Evolutionary conservation across 2,888 invertebrate genomes (phyloP).

Genomic region (Leucania comma): DNA sequence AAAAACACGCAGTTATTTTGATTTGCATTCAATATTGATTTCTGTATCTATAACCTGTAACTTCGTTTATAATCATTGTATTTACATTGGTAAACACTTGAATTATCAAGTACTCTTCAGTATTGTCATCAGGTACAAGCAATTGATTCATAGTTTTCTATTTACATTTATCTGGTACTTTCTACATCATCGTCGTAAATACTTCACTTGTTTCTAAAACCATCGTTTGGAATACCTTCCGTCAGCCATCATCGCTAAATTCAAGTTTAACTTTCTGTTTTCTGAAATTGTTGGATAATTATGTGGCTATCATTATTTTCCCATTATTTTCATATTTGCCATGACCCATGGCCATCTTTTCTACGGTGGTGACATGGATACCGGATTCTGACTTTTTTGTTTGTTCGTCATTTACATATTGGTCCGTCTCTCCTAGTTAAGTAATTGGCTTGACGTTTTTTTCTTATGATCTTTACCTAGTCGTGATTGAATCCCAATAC

Average conservation of each 20-base stretch:
- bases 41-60: background rate
- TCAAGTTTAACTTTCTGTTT: conserved; percentile 60
- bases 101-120: conserved; percentile 10
- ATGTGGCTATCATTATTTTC: conserved; percentile 64
- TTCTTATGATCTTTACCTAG: conserved; percentile 2
- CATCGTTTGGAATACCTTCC: conserved; percentile 31
- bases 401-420: conserved; percentile 48
- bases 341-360: conserved; percentile 56
- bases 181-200: conserved; percentile 23
- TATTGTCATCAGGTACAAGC: conserved; percentile 1
- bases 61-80: background rate
- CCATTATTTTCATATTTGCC: conserved; percentile 72
- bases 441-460: conserved; percentile 13
- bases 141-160: conserved; percentile 5
- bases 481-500: background rate
- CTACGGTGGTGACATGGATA: conserved; percentile 49
- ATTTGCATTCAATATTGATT: background rate
- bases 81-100: conserved; percentile 23
- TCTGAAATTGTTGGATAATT: conserved; percentile 58
- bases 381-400: conserved; percentile 45
- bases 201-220: conserved; percentile 22
- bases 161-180: conserved; percentile 27
- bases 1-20: background rate
- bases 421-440: conserved; percentile 13
- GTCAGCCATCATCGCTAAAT: conserved; percentile 45